Evolutionary conservation across 1,140 invertebrate genomes (phyloP), one percentile per base, ranked within the genome.

Genomic region (Saccostrea echinata): DNA sequence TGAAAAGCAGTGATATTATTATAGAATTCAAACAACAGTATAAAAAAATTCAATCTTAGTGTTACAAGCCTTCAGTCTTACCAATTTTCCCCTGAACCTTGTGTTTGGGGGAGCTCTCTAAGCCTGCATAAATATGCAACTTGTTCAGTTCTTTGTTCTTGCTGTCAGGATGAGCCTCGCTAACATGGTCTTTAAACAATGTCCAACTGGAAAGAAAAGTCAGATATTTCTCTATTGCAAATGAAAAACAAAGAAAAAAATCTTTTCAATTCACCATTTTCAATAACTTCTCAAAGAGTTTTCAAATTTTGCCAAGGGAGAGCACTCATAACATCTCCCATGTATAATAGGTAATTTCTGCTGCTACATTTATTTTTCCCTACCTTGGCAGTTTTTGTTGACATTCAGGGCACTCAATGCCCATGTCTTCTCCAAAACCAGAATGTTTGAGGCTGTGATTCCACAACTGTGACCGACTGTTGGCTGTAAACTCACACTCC

Each of bases 371-470:
- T 4, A 76, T 18, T 33, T 16, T 33, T 18, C 13, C 80, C 89
- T 89, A 94, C 94, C 89, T 92, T 33, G 92, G 91, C 92, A 94
- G 92, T 90, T 92, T 93, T 43, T 91, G 81, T 27, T 92, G 86
- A 90, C 94, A 95, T 33, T 91, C 57, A 16, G 94, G 93, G 90
- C 94, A 95, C 82, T 94, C 91, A 18, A 93, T 81, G 13, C 92
- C 91, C 53, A 88, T 91, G 18, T 84, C 86, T 30, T 87, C 88
- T 13, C 86, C 83, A 61, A 93, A 90, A 33, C 92, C 92, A 71
- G 92, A 88, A 84, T 95, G 94, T 90, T 93, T 93, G 57, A 94
- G 91, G 51, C 91, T 92, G 86, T 95, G 94, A 83, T 92, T 94
- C 94, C 94, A 94, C 30, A 94, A 90, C 55, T 93, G 91, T 51